Conservation (phyloP, 2,113 vertebrate species). For the Scolopax mira region DNA sequence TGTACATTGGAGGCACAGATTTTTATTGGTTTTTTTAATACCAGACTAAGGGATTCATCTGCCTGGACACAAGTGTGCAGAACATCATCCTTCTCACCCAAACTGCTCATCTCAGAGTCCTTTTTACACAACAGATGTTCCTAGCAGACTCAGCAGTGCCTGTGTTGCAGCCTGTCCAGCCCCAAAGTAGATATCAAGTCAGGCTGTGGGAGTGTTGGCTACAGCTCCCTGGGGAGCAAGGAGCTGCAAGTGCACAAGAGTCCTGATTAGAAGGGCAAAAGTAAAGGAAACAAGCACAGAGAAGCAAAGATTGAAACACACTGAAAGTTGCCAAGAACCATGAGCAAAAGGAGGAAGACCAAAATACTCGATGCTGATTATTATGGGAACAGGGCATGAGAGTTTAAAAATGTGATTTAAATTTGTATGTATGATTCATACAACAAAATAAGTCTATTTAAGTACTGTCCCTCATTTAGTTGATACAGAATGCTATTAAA, state of each 20-base stretch:
- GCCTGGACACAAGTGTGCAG: neutral
- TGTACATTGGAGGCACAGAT: accelerated
- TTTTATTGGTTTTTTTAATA: neutral
- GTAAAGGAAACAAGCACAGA: neutral
- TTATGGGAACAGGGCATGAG: neutral
- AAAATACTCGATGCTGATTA: neutral
- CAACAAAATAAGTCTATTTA: slow-evolving; percentile 13
- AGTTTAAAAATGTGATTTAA: slow-evolving; percentile 8
- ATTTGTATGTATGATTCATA: slow-evolving; percentile 26
- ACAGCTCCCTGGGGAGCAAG: neutral
- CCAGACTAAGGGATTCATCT: neutral
- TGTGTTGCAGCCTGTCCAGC: neutral
- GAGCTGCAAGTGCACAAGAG: neutral
- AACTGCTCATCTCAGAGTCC: neutral
- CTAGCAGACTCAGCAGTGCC: neutral
- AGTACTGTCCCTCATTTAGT: neutral
- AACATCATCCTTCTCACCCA: neutral
- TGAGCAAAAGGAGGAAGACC: neutral
- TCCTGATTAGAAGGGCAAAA: neutral
- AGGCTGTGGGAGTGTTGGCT: neutral
- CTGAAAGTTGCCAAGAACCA: neutral
- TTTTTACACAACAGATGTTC: neutral
- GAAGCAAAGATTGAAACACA: neutral
- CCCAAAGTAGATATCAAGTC: neutral
- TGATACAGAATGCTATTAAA: neutral